Base-by-base conservation (phyloP, 2,888 invertebrate genomes). In the Euproctis similis region DNA sequence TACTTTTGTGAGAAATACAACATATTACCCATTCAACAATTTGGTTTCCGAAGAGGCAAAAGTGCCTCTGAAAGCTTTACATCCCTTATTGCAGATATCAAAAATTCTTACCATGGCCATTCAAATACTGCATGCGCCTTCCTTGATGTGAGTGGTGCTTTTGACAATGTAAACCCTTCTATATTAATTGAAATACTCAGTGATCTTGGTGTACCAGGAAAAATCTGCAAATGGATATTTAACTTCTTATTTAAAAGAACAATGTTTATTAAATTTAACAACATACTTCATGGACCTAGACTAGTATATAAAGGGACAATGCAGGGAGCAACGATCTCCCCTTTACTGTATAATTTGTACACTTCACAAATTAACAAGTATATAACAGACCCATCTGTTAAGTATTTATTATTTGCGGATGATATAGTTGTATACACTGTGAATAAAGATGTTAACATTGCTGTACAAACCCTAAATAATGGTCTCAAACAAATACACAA, bases 131-230 rank as follows among this genome's bases (percentile, higher is more conserved):
- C 23, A 2, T 28, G 28, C 23, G 23, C 16, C 2, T 28, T 28
- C 18, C 26, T 41, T 27, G 41, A 46, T 37, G 23, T 43, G 6
- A n/a, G 41, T 28, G 41, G 42, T 25, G 42, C 46, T 8, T 41
- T 32, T 36, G 41, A 43, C 23, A 43, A 41, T 39, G 37, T 43
- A 22, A 11, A 28, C 11, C n/a, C 16, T 10, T 10, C 14, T 3
- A 2, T 10, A 10, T 12, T 35, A 22, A 14, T 21, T 16, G 13
- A 20, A 17, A 24, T 34, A 2, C 11, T 23, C 1, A 4, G 13
- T 19, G 28, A 16, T 10, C 8, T 22, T 22, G 23, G 23, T 16
- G 17, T 28, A 16, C 13, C 13, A 10, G 14, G 18, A 22, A 4
- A 12, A 33, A 4, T 24, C 16, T 19, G 9, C 28, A 27, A 34